Evolutionary conservation across 2,797 vertebrate species (phyloP).

Genomic region (Betta splendens): DNA sequence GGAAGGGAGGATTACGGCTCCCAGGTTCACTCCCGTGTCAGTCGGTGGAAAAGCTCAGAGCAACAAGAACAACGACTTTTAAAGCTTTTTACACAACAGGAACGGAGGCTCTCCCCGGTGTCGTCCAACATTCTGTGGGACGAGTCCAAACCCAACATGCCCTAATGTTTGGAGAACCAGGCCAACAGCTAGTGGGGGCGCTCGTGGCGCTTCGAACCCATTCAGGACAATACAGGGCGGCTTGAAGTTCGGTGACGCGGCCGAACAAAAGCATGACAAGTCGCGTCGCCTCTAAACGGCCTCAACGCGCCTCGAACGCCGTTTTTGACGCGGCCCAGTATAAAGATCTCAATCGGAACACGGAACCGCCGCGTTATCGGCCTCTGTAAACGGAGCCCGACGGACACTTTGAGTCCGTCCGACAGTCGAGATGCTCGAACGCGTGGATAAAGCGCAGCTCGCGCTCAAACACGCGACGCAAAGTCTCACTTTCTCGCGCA

Average conservation of each 20-base stretch:
- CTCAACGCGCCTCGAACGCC: too few species aligned
- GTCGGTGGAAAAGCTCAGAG: slow-evolving; percentile 11
- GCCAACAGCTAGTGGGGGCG: background rate
- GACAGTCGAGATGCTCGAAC: background rate
- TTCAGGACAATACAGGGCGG: too few species aligned
- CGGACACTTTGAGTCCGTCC: background rate
- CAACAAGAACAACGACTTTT: slow-evolving; percentile 2
- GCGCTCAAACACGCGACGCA: background rate
- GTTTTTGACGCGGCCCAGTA: too few species aligned
- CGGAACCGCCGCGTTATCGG: too few species aligned
- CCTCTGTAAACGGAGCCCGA: background rate
- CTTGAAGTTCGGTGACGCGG: too few species aligned
- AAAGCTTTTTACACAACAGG: background rate
- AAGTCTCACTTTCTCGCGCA: slow-evolving; percentile 90
- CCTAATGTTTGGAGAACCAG: background rate
- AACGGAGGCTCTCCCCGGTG: background rate
- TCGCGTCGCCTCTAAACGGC: too few species aligned
- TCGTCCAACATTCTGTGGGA: background rate
- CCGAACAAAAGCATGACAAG: too few species aligned
- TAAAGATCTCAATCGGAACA: too few species aligned
- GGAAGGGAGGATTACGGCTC: slow-evolving; percentile 7
- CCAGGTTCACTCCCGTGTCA: slow-evolving; percentile 13
- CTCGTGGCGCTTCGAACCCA: slow-evolving; percentile 4
- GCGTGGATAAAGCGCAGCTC: background rate
- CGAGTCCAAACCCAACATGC: accelerated